phyloP scores from a whole-genome alignment of 2,888 invertebrate genomes.

The Teinopalpus imperialis region DNA sequence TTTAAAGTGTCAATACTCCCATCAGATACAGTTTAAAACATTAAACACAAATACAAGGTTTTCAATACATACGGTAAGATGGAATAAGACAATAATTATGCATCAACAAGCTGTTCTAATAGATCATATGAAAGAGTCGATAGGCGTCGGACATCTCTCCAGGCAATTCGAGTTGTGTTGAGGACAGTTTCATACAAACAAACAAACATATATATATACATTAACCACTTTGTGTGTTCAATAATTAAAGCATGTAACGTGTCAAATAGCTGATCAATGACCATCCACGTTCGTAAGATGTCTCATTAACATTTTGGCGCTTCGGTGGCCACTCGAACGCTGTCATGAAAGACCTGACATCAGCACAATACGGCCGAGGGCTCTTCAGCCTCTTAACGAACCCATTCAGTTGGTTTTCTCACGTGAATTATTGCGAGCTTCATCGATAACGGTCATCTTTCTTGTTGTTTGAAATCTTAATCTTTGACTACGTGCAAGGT shows the following conservation, averaged over 20 bases:
- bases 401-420: slow-evolving; percentile 76
- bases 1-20: no score
- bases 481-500: slow-evolving; percentile 9
- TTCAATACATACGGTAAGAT: no score
- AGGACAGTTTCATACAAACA: no score
- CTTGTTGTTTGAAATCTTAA: slow-evolving; percentile 28
- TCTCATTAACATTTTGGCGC: slow-evolving; percentile 60
- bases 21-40: no score
- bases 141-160: slow-evolving; percentile 50
- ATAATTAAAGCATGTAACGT: slow-evolving; percentile 21
- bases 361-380: slow-evolving; percentile 61
- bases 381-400: slow-evolving; percentile 75
- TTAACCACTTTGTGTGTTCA: no score
- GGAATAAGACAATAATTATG: no score
- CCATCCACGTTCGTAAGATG: slow-evolving; percentile 34
- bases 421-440: slow-evolving; percentile 60
- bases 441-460: slow-evolving; percentile 32
- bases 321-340: slow-evolving; percentile 49
- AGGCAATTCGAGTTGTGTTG: slow-evolving; percentile 1
- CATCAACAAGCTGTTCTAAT: no score
- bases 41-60: no score
- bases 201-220: no score
- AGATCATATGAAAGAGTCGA: slow-evolving; percentile 64
- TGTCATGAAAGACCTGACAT: slow-evolving; percentile 56
- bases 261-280: slow-evolving; percentile 38